Evolutionary conservation across 2,113 vertebrate genomes (phyloP).

Genomic region (Nettapus auritus): DNA sequence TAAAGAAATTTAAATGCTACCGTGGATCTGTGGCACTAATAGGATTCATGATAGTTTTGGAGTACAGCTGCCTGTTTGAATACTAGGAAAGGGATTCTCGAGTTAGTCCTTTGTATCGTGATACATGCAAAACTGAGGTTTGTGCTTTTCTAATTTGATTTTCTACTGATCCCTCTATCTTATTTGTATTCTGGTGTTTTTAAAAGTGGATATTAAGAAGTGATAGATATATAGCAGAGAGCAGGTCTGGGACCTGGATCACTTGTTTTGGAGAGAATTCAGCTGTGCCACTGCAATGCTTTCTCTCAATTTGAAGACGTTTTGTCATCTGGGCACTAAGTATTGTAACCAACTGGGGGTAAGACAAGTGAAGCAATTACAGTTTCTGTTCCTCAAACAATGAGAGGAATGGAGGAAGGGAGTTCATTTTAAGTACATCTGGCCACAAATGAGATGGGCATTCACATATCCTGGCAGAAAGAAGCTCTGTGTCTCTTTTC

Average conservation of each 20-base stretch:
- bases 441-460: background rate
- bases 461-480: background rate
- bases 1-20: background rate
- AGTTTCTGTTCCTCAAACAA: background rate
- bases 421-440: background rate
- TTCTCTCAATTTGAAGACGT: constrained; percentile 59
- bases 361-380: background rate
- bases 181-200: background rate
- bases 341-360: constrained; percentile 30
- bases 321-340: constrained; percentile 50
- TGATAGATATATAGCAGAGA: background rate
- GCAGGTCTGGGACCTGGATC: background rate
- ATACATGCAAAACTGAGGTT: background rate
- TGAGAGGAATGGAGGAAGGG: background rate
- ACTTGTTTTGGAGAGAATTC: constrained; percentile 42
- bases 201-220: background rate
- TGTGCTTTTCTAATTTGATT: constrained; percentile 23
- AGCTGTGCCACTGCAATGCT: constrained; percentile 48
- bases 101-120: constrained; percentile 25
- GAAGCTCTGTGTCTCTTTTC: background rate
- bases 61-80: constrained; percentile 52
- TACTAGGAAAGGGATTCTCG: background rate
- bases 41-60: background rate
- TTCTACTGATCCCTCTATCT: background rate
- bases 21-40: background rate